Evolutionary conservation across 2,113 vertebrate species (phyloP).

Genomic region (Thalassarche chlororhynchos): DNA sequence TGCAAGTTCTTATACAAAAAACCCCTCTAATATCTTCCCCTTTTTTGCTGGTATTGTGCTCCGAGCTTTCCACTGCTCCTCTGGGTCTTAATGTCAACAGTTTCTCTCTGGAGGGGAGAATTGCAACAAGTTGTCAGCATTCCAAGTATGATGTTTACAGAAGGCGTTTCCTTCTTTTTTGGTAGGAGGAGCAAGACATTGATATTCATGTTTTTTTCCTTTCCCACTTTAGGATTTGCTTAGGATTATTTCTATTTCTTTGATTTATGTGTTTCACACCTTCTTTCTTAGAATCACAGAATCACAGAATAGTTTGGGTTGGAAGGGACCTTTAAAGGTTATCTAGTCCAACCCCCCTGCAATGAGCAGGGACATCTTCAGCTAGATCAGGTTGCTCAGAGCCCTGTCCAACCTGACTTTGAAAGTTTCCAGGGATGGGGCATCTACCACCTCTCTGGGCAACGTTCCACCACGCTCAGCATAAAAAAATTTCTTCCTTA

Average conservation of each 20-base stretch:
- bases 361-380: neutral
- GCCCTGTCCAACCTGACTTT: neutral
- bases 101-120: neutral
- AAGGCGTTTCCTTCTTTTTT: neutral
- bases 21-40: fast-evolving
- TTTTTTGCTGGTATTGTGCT: neutral
- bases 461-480: neutral
- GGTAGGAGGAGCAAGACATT: neutral
- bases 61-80: neutral
- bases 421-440: neutral
- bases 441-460: neutral
- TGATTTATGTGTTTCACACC: neutral
- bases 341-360: neutral
- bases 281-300: neutral
- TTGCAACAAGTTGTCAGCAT: neutral
- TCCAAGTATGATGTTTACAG: too few species aligned
- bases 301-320: neutral
- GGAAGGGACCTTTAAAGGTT: neutral
- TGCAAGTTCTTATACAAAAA: neutral
- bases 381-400: neutral
- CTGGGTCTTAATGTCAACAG: neutral
- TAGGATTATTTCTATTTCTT: neutral
- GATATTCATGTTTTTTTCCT: neutral
- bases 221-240: neutral
- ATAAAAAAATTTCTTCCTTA: neutral